Base-by-base conservation (phyloP, 2,797 vertebrate species). In the Silurus lanzhouensis region DNA sequence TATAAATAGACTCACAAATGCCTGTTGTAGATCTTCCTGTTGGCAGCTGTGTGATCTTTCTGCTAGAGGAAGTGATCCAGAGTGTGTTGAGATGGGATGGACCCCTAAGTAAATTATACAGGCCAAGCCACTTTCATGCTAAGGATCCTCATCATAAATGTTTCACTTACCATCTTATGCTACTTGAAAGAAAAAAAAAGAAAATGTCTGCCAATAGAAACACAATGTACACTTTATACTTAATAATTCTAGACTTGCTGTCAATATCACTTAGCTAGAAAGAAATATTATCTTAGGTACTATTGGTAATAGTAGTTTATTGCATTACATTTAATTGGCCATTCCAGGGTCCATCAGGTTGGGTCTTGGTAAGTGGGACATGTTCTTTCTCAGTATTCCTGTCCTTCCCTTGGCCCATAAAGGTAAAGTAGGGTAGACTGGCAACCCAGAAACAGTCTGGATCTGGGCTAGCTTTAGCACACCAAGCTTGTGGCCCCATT, bases 361-460 rank as follows among this genome's bases (percentile, higher is more conserved):
- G 19, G 55, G 19, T 20, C 2, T 20, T 31, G 14, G 3, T 81
- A 86, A 89, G 25, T 86, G 87, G 87, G 80, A 64, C 58, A 80
- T 67, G 58, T 75, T 48, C 81, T 64, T 63, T 76, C 85, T 87
- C 79, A 85, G 82, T 90, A 89, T 86, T 82, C 78, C 76, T 87
- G 83, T 88, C 80, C 88, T 90, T 82, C 63, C 63, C 86, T 88
- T 86, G 83, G 75, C 61, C 81, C 75, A 46, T 83, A 85, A 86
- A 83, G 48, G 74, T 83, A 86, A 90, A 90, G 66, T 88, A 89
- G 88, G 89, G 83, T 89, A 80, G 55, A 83, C 87, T 86, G 58
- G 27, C 13, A 92, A 86, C 86, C 84, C 87, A 91, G 88, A 92
- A 92, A 89, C 83, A 70, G 76, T 61, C 67, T 70, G 82, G 83